A percentile compares a stretch with the other conserved stretches of the same genome.
Evolutionary conservation across 35 echinoderm and acorn worm species (phyloP).

Genomic region (Anneissia japonica): DNA sequence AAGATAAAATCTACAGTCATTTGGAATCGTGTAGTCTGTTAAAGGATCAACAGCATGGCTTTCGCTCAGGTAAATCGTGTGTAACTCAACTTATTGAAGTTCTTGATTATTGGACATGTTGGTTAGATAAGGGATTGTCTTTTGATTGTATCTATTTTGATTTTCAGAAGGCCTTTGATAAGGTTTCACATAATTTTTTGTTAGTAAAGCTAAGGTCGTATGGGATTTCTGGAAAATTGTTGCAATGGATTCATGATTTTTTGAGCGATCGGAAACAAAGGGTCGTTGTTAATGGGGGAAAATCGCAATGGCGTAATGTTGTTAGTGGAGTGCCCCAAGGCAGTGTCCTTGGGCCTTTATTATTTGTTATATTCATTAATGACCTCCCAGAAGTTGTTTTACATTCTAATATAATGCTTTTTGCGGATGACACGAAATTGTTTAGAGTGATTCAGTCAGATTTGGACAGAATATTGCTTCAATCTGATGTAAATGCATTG

Average conservation of each 20-base stretch:
- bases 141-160: constrained; percentile 20
- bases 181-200: constrained; percentile 5
- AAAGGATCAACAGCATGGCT: constrained; percentile 36
- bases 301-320: not conserved
- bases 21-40: constrained; percentile 17
- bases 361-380: constrained; percentile 7
- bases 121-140: not conserved
- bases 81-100: constrained; percentile 31
- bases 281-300: not conserved
- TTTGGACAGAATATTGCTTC: not conserved
- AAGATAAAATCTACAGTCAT: constrained; percentile 6
- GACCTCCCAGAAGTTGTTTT: constrained; percentile 1
- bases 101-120: constrained; percentile 5
- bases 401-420: not conserved
- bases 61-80: constrained; percentile 32
- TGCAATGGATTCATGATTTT: constrained; percentile 12
- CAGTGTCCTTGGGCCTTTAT: constrained; percentile 2
- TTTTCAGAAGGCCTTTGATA: constrained; percentile 26
- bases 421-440: constrained; percentile 1
- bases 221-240: not conserved
- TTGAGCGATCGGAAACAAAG: constrained; percentile 10
- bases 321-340: constrained; percentile 10
- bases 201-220: not conserved
- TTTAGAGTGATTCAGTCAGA: not conserved
- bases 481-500: not conserved